Base-by-base conservation (phyloP, 2,888 invertebrate species). In the Andrena dorsata region DNA sequence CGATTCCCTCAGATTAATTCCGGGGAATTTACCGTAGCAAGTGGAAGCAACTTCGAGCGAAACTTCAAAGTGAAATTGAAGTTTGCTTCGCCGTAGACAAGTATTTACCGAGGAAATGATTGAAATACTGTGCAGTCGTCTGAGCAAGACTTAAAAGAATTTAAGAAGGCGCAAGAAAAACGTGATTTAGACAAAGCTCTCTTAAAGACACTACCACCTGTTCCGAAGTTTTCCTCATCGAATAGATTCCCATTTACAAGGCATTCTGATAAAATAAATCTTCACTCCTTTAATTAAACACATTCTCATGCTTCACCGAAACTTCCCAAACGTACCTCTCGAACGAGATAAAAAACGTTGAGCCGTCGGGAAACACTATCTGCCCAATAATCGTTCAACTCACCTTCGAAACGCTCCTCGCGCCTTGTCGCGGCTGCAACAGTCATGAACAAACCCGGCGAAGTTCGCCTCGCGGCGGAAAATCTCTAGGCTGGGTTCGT, bases 81-180 rank as follows among this genome's bases (percentile, higher is more conserved):
- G 47, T 30, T n/a, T 49, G 68, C 28, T 58, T 30, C 61, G 76
- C 32, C 2, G 26, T 70, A 64, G 35, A 8, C 60, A 72, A 84
- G 73, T 75, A 72, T 80, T 71, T 70, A 60, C 69, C 8, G 20
- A 7, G 26, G 60, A 56, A 65, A 66, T 32, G 58, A 35, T 28
- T 35, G 63, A 28, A n/a, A 26, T 41, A 41, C 41, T 41, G 41
- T 41, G 28, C 41, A 5, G 5, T 32, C 2, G 56, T 23, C 32
- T 20, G 20, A 41, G n/a, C 5, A n/a, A 47, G 2, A 10, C 1
- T 8, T 23, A n/a, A 32, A 28, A 10, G 20, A 16, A 0, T n/a
- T 60, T 2, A 23, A 13, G 16, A n/a, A n/a, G 51, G 7, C 0
- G 8, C 20, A 20, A 20, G 51, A 6, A 51, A 51, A 20, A 51